Evolutionary conservation across 1,140 invertebrate genomes (phyloP).

Genomic region (Drosophila pectinifera): DNA sequence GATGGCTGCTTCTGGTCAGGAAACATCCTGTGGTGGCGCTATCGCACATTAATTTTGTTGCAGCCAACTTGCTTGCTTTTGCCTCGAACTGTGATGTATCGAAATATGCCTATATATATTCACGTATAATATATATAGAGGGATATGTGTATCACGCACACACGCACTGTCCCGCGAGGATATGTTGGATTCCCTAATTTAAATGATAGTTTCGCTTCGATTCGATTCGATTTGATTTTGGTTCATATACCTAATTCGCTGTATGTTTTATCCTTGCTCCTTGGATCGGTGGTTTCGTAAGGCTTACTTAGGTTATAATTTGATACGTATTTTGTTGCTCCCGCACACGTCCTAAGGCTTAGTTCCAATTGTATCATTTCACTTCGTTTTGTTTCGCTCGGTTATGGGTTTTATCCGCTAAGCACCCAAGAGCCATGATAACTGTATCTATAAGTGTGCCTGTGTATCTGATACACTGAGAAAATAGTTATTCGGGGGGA

Average conservation of each 20-base stretch:
- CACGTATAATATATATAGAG: slow-evolving; percentile 13
- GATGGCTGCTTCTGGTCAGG: slow-evolving; percentile 86
- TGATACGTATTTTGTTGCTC: slow-evolving; percentile 73
- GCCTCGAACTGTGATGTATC: slow-evolving; percentile 27
- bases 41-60: slow-evolving; percentile 88
- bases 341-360: slow-evolving; percentile 62
- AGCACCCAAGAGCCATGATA: slow-evolving; percentile 65
- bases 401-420: slow-evolving; percentile 57
- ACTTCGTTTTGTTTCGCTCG: slow-evolving; percentile 53
- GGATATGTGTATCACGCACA: slow-evolving; percentile 18
- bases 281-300: slow-evolving; percentile 55
- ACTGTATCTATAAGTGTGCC: slow-evolving; percentile 49
- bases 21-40: slow-evolving; percentile 89
- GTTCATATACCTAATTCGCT: slow-evolving; percentile 53
- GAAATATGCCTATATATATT: slow-evolving; percentile 41
- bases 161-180: slow-evolving; percentile 18
- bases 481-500: background rate
- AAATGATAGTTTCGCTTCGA: slow-evolving; percentile 53
- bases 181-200: slow-evolving; percentile 56
- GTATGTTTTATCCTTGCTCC: slow-evolving; percentile 42
- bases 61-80: slow-evolving; percentile 58
- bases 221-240: slow-evolving; percentile 20
- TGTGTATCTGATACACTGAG: slow-evolving; percentile 4
- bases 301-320: slow-evolving; percentile 72
- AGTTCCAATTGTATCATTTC: slow-evolving; percentile 65